These are phyloP conservation scores for Haliclystus octoradiatus DNA, from an alignment of 30 jellyfish, hydroid and myxozoan species.

Conservation along the genomic window DNA sequence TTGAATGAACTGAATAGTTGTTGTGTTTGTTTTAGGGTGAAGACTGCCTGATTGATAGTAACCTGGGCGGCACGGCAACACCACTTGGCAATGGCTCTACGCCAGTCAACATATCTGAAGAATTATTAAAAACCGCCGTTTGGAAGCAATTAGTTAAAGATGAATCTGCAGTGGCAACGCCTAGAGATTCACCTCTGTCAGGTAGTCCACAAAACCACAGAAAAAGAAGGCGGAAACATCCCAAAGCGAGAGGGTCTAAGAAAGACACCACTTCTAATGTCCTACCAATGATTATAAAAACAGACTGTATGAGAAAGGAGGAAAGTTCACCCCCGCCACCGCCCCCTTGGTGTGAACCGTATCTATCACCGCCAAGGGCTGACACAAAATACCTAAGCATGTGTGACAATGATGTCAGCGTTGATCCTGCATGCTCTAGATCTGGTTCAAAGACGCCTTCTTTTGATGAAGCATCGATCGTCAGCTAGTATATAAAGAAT, in stretches of 20 bases:
- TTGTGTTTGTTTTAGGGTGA: neutral
- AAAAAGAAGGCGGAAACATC: constrained; percentile 28
- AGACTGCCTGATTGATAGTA: neutral
- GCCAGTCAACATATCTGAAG: constrained; percentile 68
- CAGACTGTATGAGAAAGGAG: neutral
- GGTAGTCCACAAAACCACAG: constrained; percentile 21
- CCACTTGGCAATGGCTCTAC: constrained; percentile 15
- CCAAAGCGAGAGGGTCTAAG: constrained; percentile 10
- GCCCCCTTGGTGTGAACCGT: constrained; percentile 91
- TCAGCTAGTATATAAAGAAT: no score
- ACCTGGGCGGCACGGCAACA: neutral
- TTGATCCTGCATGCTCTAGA: constrained; percentile 92
- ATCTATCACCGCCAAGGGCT: constrained; percentile 86
- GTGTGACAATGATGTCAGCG: constrained; percentile 41
- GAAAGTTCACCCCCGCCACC: constrained; percentile 48
- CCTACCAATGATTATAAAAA: constrained; percentile 8
- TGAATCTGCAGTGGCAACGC: neutral
- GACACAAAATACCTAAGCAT: constrained; percentile 50
- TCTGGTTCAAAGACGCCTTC: constrained; percentile 29
- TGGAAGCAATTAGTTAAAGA: constrained; percentile 67
- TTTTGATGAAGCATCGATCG: neutral
- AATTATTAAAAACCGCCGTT: constrained; percentile 72
- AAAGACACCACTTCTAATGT: constrained; percentile 11
- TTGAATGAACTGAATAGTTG: no score
- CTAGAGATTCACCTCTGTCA: constrained; percentile 4